These are phyloP conservation scores for Sinonovacula constricta DNA, from an alignment of 1,140 invertebrate genomes.

Conservation along the genomic window DNA sequence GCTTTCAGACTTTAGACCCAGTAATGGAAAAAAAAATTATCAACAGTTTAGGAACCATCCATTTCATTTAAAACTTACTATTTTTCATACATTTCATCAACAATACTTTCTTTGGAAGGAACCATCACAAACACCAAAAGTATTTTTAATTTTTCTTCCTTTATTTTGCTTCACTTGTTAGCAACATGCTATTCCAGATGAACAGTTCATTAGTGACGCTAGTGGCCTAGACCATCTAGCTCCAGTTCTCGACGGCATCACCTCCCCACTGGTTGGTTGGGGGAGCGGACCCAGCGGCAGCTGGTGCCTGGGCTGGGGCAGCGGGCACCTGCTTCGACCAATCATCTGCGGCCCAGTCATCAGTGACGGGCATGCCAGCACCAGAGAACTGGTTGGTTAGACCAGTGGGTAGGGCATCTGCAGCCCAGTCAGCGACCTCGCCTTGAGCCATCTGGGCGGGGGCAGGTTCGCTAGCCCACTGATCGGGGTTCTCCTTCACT, in stretches of 20 bases:
- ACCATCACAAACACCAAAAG: no score
- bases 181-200: no score
- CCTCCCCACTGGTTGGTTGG: constrained; percentile 74
- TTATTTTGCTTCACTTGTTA: no score
- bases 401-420: constrained; percentile 58
- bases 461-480: constrained; percentile 78
- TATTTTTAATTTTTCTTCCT: no score
- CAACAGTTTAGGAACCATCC: no score
- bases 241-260: constrained; percentile 83
- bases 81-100: no score
- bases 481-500: constrained; percentile 66
- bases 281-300: constrained; percentile 33
- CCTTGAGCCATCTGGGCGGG: constrained; percentile 65
- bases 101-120: no score
- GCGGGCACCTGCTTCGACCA: constrained; percentile 51
- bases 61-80: no score
- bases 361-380: constrained; percentile 53
- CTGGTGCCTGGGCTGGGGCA: constrained; percentile 52
- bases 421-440: constrained; percentile 74
- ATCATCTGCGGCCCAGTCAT: constrained; percentile 67
- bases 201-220: no score
- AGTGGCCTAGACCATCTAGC: constrained; percentile 67
- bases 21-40: no score
- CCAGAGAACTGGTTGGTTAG: constrained; percentile 37
- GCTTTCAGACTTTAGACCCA: no score